These are phyloP conservation scores for Hyles euphorbiae DNA, from an alignment of 1,140 invertebrate genomes.

Conservation along the genomic window DNA sequence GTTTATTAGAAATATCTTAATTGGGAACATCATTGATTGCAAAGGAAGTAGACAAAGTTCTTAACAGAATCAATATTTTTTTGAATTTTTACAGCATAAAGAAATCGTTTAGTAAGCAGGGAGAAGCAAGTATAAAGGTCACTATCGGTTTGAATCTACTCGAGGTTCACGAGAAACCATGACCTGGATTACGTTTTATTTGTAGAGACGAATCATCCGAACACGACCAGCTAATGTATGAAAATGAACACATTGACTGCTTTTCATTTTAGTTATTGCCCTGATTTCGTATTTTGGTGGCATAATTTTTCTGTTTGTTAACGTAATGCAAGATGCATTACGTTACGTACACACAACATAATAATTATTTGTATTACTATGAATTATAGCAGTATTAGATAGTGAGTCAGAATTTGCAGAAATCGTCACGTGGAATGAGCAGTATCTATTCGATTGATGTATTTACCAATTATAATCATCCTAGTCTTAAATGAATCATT, in stretches of 20 bases:
- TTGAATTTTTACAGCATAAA: too few relatives aligned
- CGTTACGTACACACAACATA: too few relatives aligned
- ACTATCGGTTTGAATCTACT: constrained; percentile 24
- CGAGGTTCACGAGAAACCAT: constrained; percentile 49
- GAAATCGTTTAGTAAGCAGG: constrained; percentile 4
- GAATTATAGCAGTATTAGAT: not conserved
- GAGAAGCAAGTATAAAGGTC: constrained; percentile 29
- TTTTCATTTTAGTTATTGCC: not conserved
- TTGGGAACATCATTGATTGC: too few relatives aligned
- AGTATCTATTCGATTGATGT: not conserved
- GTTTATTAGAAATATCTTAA: too few relatives aligned
- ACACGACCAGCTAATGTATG: constrained; percentile 14
- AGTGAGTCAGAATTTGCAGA: not conserved
- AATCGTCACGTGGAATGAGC: not conserved
- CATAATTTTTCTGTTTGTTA: not conserved
- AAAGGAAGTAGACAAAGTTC: too few relatives aligned
- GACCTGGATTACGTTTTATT: constrained; percentile 58
- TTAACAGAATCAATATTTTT: too few relatives aligned
- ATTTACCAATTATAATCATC: not conserved
- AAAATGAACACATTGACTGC: constrained; percentile 2
- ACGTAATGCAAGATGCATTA: too few relatives aligned
- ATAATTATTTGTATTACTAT: not conserved
- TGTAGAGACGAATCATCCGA: constrained; percentile 41
- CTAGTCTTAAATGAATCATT: not conserved
- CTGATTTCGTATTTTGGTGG: not conserved